These are phyloP conservation scores for Phrynocephalus forsythii DNA, from an alignment of 2,797 vertebrate genomes.

Conservation along the genomic window DNA sequence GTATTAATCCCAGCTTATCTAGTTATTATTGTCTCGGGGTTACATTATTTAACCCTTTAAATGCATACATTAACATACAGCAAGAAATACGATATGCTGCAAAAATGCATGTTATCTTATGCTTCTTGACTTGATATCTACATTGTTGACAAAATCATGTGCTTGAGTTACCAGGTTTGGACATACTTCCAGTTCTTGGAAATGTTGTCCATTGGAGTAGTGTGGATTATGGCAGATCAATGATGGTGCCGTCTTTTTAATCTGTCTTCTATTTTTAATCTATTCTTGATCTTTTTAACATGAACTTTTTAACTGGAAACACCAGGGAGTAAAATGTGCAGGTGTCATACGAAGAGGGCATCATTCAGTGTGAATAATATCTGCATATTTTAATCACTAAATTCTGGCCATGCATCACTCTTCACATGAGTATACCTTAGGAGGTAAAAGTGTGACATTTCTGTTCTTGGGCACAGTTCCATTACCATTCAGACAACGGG, in stretches of 20 bases:
- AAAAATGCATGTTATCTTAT: background rate
- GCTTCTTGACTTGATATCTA: background rate
- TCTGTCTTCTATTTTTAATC: background rate
- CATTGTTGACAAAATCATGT: background rate
- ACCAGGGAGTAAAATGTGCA: background rate
- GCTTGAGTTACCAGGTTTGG: background rate
- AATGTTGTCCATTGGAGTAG: background rate
- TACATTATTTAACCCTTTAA: background rate
- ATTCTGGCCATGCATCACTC: background rate
- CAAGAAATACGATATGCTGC: background rate
- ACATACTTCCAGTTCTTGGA: background rate
- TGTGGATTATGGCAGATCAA: background rate
- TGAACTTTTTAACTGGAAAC: background rate
- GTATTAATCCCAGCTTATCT: background rate
- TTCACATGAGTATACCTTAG: background rate
- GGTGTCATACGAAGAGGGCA: too few species aligned
- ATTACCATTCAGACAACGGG: background rate
- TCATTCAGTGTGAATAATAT: too few species aligned
- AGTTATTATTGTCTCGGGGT: background rate
- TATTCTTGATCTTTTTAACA: background rate
- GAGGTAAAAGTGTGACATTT: background rate
- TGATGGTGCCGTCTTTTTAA: background rate
- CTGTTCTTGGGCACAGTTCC: background rate
- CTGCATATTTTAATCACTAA: too few species aligned
- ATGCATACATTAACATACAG: background rate